Base-by-base conservation (phyloP, 2,113 vertebrate genomes). In the Tragelaphus imberbis region DNA sequence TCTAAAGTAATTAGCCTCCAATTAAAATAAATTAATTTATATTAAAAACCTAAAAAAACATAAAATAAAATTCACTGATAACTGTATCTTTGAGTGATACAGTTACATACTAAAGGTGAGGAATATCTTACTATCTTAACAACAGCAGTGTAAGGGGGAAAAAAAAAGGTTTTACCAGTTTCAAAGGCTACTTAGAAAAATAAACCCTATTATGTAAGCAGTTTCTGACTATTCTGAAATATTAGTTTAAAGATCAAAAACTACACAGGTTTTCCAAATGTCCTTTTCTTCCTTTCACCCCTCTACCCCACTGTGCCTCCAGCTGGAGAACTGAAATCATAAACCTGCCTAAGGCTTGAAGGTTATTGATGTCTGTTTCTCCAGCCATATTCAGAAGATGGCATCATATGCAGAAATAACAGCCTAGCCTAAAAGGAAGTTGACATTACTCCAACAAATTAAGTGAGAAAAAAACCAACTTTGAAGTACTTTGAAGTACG, bases 401-500 rank as follows among this genome's bases (percentile, higher is more conserved):
- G n/a, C 1, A 75, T 12, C 91, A 9, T n/a, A 91, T 25, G 44
- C 2, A 58, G 5, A 94, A 84, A 88, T 68, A 49, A 59, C 15
- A 77, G 27, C 30, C 23, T 47, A 21, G 44, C 25, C 40, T 58
- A 44, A 9, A 58, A 94, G 80, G 1, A 86, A 65, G 21, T 15
- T 36, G 58, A 13, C 2, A 49, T 94, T 5, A 81, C n/a, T 95
- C 1, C 7, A 49, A 6, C 56, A 65, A 97, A 79, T 94, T 95
- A 89, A 95, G 68, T 27, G 56, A 92, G 93, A 2, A 33, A 5
- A 44, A 40, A 75, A 10, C 16, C 36, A 51, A 12, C 0, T 96
- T 97, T 84, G 75, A n/a, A n/a, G n/a, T n/a, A n/a, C n/a, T n/a
- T n/a, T n/a, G n/a, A 7, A 96, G 94, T 80, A 28, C 0, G 5